Evolutionary conservation across 2,888 invertebrate species (phyloP), one percentile per base, ranked within the genome.

Genomic region (Spilarctia lutea): DNA sequence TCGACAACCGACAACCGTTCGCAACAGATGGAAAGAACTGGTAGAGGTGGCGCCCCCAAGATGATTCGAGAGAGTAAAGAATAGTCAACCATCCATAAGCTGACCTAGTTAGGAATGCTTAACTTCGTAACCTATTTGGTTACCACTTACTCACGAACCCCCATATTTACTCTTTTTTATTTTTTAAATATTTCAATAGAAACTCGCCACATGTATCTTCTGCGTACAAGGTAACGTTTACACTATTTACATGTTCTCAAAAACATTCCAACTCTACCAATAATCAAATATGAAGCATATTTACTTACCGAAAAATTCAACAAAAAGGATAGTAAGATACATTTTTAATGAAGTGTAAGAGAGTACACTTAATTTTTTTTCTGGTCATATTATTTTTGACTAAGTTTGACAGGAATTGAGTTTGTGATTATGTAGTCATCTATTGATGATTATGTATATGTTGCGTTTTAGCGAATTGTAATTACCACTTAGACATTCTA

Each of bases 361-460:
- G 75, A 79, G 76, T 76, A 20, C 68, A 48, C 68, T 48, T 45
- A 6, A 16, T 48, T 27, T 77, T 71, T 52, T 13, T 13, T 30
- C 60, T 39, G 68, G 72, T 72, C 48, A 52, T 68, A 71, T 63
- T 24, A 72, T 65, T 75, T 75, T 73, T 73, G 35, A 60, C 27
- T 24, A 72, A 63, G 74, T 75, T 73, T 73, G 35, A 60, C 27
- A 73, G 39, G 35, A 68, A 71, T 30, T 75, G 20, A 60, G 68
- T 77, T 80, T 78, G 69, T 72, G 75, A 79, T 84, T 48, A 76
- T 42, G 24, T 80, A 84, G 78, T 82, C 70, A 56, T 52, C 68
- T 33, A 66, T 72, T 72, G 52, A 68, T 65, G 71, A 72, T 66
- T 45, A 65, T 3, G 60, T 75, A 65, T 45, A 65, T 3, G 60